Evolutionary conservation across 2,113 vertebrate genomes (phyloP).

Genomic region (Bostrychus sinensis): DNA sequence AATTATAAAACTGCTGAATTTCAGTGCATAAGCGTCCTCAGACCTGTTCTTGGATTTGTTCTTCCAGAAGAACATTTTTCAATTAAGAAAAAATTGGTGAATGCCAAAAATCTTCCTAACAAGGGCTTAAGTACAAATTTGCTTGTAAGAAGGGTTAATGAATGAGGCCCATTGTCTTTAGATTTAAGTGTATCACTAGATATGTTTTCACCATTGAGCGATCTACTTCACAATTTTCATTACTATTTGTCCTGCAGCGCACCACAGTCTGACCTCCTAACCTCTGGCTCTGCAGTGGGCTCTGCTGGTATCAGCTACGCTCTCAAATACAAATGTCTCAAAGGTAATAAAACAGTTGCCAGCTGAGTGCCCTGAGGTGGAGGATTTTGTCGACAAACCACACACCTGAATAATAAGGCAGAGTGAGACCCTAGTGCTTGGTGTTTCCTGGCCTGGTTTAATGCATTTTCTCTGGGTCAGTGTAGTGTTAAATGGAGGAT

Average conservation of each 20-base stretch:
- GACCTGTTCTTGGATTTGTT: too few species aligned
- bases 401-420: background rate
- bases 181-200: background rate
- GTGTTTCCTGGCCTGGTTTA: background rate
- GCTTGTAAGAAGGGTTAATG: too few species aligned
- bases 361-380: background rate
- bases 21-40: too few species aligned
- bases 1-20: too few species aligned
- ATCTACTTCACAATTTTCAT: background rate
- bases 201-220: background rate
- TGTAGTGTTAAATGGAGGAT: slow-evolving; percentile 4
- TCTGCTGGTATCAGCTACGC: background rate
- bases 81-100: too few species aligned
- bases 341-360: slow-evolving; percentile 2
- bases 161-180: background rate
- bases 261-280: background rate
- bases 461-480: slow-evolving; percentile 7
- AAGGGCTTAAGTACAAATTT: too few species aligned
- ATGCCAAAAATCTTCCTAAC: too few species aligned
- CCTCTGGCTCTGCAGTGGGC: background rate
- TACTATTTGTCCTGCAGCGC: background rate
- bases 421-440: background rate
- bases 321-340: background rate
- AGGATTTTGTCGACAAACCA: background rate
- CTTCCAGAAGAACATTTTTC: too few species aligned